Conservation (phyloP, 2,888 invertebrate species). For the Abscondita cerata region DNA sequence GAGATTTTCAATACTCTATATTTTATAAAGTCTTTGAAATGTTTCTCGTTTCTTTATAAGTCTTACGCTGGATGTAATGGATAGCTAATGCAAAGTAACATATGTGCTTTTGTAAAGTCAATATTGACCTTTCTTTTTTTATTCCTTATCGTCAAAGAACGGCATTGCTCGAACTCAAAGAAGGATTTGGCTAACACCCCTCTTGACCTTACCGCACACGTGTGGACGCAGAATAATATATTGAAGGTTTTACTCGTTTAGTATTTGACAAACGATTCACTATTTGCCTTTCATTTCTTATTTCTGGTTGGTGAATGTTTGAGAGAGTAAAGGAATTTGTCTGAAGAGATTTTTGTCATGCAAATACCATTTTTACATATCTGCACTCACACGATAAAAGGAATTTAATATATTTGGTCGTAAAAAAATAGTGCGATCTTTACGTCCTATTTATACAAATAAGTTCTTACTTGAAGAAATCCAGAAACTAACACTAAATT, state of each 20-base stretch:
- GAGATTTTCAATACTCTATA: neutral
- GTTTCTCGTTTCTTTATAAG: neutral
- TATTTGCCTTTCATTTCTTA: constrained; percentile 30
- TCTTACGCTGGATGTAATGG: constrained; percentile 11
- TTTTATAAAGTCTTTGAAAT: constrained; percentile 3
- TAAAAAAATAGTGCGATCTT: constrained; percentile 6
- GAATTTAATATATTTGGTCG: constrained; percentile 24
- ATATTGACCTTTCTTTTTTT: constrained; percentile 19
- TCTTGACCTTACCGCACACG: constrained; percentile 3
- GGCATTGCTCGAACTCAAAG: constrained; percentile 1
- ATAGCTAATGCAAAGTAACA: constrained; percentile 22
- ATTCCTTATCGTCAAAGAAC: neutral
- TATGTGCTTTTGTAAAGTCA: constrained; percentile 20
- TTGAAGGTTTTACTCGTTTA: neutral
- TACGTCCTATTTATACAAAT: constrained; percentile 18
- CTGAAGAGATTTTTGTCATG: constrained; percentile 31
- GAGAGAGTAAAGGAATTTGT: constrained; percentile 21
- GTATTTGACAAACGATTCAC: constrained; percentile 32
- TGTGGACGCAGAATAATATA: neutral
- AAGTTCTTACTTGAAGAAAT: neutral
- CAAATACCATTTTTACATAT: constrained; percentile 31
- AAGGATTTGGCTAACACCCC: neutral
- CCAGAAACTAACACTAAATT: constrained; percentile 8
- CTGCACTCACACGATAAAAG: constrained; percentile 29
- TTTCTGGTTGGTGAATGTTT: constrained; percentile 17